Conservation (phyloP, 2,888 invertebrate species). For the Strigamia transsilvanica region DNA sequence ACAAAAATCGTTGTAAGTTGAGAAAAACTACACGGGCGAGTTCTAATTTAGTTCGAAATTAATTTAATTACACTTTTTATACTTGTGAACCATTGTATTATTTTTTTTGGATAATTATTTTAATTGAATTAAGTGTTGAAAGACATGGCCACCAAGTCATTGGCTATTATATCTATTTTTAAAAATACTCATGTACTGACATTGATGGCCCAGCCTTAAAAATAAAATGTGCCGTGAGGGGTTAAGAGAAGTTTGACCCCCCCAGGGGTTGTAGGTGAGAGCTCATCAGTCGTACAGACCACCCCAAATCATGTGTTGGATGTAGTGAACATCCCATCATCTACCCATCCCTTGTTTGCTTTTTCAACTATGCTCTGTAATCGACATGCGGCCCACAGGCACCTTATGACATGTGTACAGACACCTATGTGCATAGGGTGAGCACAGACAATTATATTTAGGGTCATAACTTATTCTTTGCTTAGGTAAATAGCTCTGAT, state of each 20-base stretch:
- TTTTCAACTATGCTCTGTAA: not conserved
- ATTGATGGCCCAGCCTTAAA: constrained; percentile 48
- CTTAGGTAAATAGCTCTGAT: not conserved
- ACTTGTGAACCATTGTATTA: too few relatives aligned
- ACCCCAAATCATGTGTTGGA: constrained; percentile 44
- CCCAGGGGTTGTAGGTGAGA: constrained; percentile 42
- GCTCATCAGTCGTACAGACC: constrained; percentile 44
- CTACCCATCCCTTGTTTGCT: not conserved
- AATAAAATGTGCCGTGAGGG: constrained; percentile 45
- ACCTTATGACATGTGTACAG: constrained; percentile 43
- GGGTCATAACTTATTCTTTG: constrained; percentile 6
- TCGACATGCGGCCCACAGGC: constrained; percentile 24
- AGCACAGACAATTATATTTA: constrained; percentile 13
- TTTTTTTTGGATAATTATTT: not conserved
- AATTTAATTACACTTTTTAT: too few relatives aligned
- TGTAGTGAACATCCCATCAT: constrained; percentile 9
- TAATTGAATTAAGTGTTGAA: constrained; percentile 28
- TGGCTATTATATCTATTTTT: constrained; percentile 47
- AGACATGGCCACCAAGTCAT: constrained; percentile 43
- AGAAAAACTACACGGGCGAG: too few relatives aligned
- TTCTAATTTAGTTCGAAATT: too few relatives aligned
- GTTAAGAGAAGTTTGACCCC: constrained; percentile 41
- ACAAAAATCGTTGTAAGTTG: too few relatives aligned
- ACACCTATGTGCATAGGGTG: constrained; percentile 28
- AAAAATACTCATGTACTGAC: constrained; percentile 24